phyloP scores from a whole-genome alignment of 2,797 vertebrate species.

The Euphonia xanthogaster region DNA sequence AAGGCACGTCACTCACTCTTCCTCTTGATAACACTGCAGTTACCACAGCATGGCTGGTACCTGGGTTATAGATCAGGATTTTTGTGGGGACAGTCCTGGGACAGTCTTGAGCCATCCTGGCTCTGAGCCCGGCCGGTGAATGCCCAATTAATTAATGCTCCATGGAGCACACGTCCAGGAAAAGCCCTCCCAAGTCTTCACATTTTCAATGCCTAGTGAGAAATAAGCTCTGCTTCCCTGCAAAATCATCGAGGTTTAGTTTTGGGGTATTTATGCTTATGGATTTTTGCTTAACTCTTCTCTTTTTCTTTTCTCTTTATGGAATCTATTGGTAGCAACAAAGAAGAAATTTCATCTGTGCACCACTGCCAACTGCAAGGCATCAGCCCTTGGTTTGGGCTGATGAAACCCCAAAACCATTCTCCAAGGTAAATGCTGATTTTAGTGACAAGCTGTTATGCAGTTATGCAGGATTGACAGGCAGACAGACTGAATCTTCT shows the following conservation, averaged over 20 bases:
- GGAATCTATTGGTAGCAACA: not conserved
- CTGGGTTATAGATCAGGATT: fast-evolving
- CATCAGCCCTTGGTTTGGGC: not conserved
- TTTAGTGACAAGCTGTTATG: not conserved
- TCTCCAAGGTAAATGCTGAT: not conserved
- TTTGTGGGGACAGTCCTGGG: not conserved
- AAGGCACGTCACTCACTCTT: not conserved
- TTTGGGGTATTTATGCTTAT: not conserved
- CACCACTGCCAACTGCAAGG: not conserved
- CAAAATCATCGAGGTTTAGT: not conserved
- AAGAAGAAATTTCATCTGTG: not conserved
- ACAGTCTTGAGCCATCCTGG: not conserved
- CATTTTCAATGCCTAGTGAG: not conserved
- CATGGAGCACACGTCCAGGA: fast-evolving
- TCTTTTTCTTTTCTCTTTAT: not conserved
- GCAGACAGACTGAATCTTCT: not conserved
- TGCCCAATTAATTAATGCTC: not conserved
- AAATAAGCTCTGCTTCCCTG: not conserved
- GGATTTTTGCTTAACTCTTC: not conserved
- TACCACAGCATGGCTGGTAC: not conserved
- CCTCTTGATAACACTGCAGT: not conserved
- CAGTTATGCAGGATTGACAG: not conserved
- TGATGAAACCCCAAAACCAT: not conserved
- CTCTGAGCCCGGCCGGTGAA: not conserved
- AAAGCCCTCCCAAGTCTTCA: not conserved